Evolutionary conservation across 92 coral and sea anemone species (phyloP), one percentile per base, ranked within the genome.

Genomic region (Paragorgia papillata): DNA sequence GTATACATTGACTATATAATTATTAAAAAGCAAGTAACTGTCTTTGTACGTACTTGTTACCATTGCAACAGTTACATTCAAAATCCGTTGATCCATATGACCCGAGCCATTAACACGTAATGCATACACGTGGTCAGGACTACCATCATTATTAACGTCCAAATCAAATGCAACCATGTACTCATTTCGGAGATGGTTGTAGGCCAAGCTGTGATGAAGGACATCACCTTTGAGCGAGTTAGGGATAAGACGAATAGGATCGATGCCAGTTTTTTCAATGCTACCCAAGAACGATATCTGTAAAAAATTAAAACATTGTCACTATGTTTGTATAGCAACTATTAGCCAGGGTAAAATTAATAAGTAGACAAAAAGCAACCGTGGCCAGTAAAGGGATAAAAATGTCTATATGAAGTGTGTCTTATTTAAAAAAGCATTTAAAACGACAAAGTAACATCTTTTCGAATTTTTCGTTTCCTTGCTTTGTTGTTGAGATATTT

Each of bases 121-220:
- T 14, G 89, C 97, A 43, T 75, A 93, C 48, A 90, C 46, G 13
- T 85, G 90, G 51, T 93, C 97, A n/a, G 97, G 78, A 4, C 21
- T 81, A 49, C 82, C 83, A 50, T 93, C 97, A 43, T 66, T 69
- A 49, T 93, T 82, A 19, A 86, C 79, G 71, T 93, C 97, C 76
- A 86, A 68, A 43, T 93, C 97, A 74, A 91, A 93, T 21, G 89
- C 90, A 34, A 93, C 89, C 39, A 90, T 74, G 44, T 91, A 93
- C 63, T 93, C 90, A 76, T 91, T 85, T 21, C 88, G 84, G 43
- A 56, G 70, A 0, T 86, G 88, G 76, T 93, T 93, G 84, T 84
- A 91, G 8, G 96, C 88, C 6, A 87, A 65, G 19, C 89, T 84
- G 78, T 92, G 97, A 51, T 84, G 92, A 43, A 92, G 53, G 2